Evolutionary conservation across 1,140 invertebrate genomes (phyloP).

Genomic region (Pemphigus obesinymphae): DNA sequence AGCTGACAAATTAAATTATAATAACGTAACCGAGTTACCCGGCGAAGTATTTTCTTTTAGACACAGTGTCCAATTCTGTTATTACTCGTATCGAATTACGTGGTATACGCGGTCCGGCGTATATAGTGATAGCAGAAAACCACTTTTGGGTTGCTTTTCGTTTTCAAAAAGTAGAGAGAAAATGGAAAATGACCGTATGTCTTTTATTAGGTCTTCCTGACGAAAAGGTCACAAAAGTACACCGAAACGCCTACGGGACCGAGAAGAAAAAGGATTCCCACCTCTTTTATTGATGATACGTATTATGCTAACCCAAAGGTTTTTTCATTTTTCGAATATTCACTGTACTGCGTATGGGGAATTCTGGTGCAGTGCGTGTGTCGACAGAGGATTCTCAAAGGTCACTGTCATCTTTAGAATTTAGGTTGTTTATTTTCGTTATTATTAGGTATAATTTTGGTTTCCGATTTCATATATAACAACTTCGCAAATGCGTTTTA

Average conservation of each 20-base stretch:
- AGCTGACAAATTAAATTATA: slow-evolving; percentile 13
- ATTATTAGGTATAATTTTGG: neutral
- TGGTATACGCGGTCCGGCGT: neutral
- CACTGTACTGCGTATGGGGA: neutral
- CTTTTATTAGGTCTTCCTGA: slow-evolving; percentile 28
- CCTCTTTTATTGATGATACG: slow-evolving; percentile 14
- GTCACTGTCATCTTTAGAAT: neutral
- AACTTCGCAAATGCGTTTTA: neutral
- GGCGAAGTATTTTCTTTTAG: neutral
- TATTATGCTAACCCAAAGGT: neutral
- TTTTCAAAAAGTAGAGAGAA: slow-evolving; percentile 7
- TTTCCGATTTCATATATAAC: slow-evolving; percentile 7
- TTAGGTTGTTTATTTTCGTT: neutral
- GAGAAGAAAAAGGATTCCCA: slow-evolving; percentile 6
- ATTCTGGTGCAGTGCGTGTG: neutral
- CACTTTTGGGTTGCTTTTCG: slow-evolving; percentile 26
- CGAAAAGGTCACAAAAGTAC: slow-evolving; percentile 19
- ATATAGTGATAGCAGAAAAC: neutral
- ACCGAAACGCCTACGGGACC: neutral
- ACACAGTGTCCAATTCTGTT: slow-evolving; percentile 25
- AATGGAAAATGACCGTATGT: slow-evolving; percentile 8
- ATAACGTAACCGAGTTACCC: slow-evolving; percentile 21
- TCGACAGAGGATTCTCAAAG: neutral
- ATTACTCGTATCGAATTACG: slow-evolving; percentile 38
- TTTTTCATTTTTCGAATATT: neutral